A percentile compares a stretch with the other conserved stretches of the same genome.
phyloP scores from a whole-genome alignment of 2,888 invertebrate genomes.

The Acrocera orbiculus region DNA sequence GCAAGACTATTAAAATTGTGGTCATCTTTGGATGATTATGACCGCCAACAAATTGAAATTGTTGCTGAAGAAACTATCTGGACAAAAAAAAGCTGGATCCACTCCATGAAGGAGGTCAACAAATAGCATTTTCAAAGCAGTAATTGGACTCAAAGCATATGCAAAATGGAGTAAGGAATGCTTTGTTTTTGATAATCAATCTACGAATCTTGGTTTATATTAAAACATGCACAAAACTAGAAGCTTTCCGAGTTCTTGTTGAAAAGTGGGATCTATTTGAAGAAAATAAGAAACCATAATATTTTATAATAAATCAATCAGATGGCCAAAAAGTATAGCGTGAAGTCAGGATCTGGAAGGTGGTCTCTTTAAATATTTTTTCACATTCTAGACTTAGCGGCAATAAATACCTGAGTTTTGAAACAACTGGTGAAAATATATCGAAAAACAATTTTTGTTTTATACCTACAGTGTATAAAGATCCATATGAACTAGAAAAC shows the following conservation, averaged over 20 bases:
- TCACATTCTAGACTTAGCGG: no score
- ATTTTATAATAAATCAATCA: no score
- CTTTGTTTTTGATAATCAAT: slow-evolving; percentile 3
- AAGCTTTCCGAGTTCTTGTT: slow-evolving; percentile 4
- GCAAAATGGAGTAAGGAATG: slow-evolving; percentile 2
- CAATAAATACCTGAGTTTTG: no score
- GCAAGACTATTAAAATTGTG: slow-evolving; percentile 1
- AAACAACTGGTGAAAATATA: no score
- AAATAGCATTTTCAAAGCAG: no score
- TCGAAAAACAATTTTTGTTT: no score
- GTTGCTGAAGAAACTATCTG: not conserved
- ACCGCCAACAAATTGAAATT: slow-evolving; percentile 1
- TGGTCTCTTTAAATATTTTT: no score
- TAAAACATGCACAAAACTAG: slow-evolving; percentile 5
- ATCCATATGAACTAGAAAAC: no score
- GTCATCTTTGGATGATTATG: slow-evolving; percentile 3
- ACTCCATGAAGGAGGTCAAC: not conserved
- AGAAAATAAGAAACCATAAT: not conserved
- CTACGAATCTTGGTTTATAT: no score
- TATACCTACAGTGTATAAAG: no score
- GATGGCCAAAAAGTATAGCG: no score
- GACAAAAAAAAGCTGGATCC: not conserved
- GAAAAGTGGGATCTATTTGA: slow-evolving; percentile 2
- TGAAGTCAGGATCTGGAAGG: no score
- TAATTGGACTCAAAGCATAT: slow-evolving; percentile 2